These are phyloP conservation scores for Babylonia areolata DNA, from an alignment of 1,140 invertebrate genomes.

Conservation along the genomic window DNA sequence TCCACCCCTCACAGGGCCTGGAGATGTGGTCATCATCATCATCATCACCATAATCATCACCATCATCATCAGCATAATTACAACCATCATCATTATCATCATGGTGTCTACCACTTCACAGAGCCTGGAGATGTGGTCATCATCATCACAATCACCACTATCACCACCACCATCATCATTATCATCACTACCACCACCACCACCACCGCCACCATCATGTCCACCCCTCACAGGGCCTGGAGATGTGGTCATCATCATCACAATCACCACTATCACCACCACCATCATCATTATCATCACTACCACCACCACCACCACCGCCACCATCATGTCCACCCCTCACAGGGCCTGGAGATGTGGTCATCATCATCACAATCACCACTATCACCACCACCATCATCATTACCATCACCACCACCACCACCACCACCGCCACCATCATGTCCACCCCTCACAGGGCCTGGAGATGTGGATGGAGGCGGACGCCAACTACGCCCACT, in stretches of 20 bases:
- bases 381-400: not conserved
- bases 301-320: not conserved
- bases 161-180: not conserved
- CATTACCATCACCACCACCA: not conserved
- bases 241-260: too few species aligned
- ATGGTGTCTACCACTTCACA: too few species aligned
- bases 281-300: not conserved
- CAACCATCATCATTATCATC: too few species aligned
- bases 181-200: not conserved
- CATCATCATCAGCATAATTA: too few species aligned
- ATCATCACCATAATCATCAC: too few species aligned
- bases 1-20: slow-evolving; percentile 32
- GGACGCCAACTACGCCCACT: slow-evolving; percentile 57
- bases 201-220: not conserved
- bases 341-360: too few species aligned
- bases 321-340: too few species aligned
- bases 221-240: not conserved
- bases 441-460: slow-evolving; percentile 8
- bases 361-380: not conserved
- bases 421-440: not conserved
- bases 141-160: too few species aligned
- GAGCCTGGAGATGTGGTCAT: too few species aligned
- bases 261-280: not conserved
- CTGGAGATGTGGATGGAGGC: slow-evolving; percentile 60
- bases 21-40: too few species aligned